These are phyloP conservation scores for Dicroscelio sp. DNA, from an alignment of 2,888 invertebrate genomes.

Conservation along the genomic window DNA sequence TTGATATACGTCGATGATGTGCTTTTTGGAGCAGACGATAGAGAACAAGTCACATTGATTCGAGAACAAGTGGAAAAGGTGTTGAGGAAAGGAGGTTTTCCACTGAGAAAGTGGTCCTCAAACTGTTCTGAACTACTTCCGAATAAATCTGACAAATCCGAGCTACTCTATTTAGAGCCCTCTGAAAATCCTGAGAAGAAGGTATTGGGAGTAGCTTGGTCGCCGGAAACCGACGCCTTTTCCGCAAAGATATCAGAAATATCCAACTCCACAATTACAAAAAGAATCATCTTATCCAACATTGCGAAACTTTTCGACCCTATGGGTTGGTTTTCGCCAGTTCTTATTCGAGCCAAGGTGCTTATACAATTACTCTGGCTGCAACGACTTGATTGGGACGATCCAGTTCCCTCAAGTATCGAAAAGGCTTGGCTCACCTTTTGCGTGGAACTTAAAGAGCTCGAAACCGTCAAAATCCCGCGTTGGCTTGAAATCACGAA, in stretches of 20 bases:
- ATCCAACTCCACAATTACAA: neutral
- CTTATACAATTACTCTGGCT: neutral
- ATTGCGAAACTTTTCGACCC: neutral
- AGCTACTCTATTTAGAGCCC: neutral
- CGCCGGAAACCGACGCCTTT: neutral
- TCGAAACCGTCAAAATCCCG: neutral
- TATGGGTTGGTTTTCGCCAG: neutral
- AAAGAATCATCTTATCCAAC: neutral
- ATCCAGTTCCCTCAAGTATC: neutral
- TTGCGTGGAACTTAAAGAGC: neutral
- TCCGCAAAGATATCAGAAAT: neutral
- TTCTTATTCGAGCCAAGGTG: neutral
- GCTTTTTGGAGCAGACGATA: constrained; percentile 19
- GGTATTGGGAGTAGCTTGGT: neutral
- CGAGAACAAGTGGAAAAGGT: neutral
- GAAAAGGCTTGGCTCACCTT: neutral
- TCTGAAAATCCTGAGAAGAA: neutral
- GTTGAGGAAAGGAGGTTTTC: neutral
- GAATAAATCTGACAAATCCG: neutral
- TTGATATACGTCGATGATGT: constrained; percentile 26
- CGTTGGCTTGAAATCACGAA: neutral
- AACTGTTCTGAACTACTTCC: neutral
- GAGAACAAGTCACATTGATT: neutral
- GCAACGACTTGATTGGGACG: neutral
- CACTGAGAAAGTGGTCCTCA: constrained; percentile 9